phyloP scores from a whole-genome alignment of 2,113 vertebrate genomes.

The Psilopogon haemacephalus region DNA sequence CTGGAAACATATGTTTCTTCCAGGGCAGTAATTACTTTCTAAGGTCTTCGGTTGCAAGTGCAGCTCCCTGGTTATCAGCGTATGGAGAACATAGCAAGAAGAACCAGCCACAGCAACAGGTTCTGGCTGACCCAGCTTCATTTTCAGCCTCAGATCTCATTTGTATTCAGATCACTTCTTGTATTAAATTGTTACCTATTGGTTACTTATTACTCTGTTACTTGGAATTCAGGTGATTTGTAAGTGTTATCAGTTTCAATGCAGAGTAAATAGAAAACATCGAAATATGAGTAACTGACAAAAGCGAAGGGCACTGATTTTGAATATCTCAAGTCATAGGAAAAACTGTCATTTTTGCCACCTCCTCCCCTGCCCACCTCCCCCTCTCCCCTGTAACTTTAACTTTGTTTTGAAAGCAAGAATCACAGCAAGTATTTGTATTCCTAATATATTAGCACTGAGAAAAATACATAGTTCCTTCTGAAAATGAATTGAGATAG shows the following conservation, averaged over 20 bases:
- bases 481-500: neutral
- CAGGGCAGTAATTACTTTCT: neutral
- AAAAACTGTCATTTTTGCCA: neutral
- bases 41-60: neutral
- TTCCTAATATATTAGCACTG: neutral
- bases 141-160: neutral
- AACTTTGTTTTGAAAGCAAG: neutral
- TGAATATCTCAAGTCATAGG: neutral
- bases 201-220: neutral
- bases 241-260: neutral
- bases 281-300: neutral
- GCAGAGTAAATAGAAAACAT: neutral
- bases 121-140: neutral
- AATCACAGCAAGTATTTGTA: neutral
- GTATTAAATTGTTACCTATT: neutral
- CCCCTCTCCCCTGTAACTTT: neutral
- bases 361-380: too few relatives aligned
- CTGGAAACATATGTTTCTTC: neutral
- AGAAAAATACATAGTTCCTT: neutral
- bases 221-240: neutral
- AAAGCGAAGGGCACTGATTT: neutral
- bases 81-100: neutral
- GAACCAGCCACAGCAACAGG: neutral
- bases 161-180: neutral
- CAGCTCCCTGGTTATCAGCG: neutral